phyloP scores from a whole-genome alignment of 1,140 invertebrate genomes.

The Aplysia californica region DNA sequence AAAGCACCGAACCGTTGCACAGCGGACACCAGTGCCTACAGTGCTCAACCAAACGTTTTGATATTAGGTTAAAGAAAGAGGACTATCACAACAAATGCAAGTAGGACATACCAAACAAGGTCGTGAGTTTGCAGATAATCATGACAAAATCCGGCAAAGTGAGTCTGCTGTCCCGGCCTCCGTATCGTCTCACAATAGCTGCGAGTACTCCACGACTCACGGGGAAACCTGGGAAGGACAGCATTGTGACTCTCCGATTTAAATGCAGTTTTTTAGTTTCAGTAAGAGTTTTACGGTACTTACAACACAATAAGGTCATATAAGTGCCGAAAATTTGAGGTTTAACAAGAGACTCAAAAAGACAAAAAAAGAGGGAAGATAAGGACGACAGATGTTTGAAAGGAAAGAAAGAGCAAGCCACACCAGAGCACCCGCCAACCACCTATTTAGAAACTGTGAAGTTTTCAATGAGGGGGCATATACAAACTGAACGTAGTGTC shows the following conservation, averaged over 20 bases:
- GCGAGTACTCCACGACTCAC: conserved; percentile 43
- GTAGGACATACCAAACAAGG: conserved; percentile 48
- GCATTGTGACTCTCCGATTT: too few species aligned
- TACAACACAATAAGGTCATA: neutral
- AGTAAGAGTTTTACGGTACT: neutral
- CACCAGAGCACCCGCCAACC: too few species aligned
- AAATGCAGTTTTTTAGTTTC: too few species aligned
- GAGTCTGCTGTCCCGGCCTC: conserved; percentile 45
- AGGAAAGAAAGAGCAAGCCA: neutral
- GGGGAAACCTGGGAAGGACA: conserved; percentile 47
- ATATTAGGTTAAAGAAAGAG: too few species aligned
- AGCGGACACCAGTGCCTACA: too few species aligned
- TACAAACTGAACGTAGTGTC: too few species aligned
- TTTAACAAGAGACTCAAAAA: neutral
- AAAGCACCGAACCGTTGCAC: too few species aligned
- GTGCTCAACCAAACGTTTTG: too few species aligned
- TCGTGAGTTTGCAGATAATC: conserved; percentile 46
- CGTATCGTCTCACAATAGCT: conserved; percentile 52
- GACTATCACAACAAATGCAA: neutral
- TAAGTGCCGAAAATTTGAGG: neutral
- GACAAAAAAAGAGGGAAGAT: neutral
- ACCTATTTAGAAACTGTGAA: too few species aligned
- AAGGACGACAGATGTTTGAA: neutral
- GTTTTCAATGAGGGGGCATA: too few species aligned
- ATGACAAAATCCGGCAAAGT: conserved; percentile 48